phyloP scores from a whole-genome alignment of 30 jellyfish, hydroid and myxozoan species.

The Clytia hemisphaerica region DNA sequence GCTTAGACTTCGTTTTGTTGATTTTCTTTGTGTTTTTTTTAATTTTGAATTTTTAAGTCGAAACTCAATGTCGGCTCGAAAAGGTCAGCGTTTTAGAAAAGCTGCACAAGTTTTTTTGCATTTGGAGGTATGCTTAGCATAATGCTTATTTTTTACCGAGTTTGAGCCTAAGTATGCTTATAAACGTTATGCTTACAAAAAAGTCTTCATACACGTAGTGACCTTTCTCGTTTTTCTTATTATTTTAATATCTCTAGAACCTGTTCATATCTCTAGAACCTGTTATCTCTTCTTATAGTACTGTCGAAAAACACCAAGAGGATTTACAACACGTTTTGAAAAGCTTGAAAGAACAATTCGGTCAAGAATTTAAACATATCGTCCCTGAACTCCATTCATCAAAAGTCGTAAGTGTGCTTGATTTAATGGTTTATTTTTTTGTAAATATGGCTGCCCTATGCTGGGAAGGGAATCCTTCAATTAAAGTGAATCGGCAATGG shows the following conservation, averaged over 20 bases:
- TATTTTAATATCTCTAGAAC: background rate
- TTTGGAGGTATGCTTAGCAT: too few relatives aligned
- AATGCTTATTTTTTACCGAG: too few relatives aligned
- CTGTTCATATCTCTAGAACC: too few relatives aligned
- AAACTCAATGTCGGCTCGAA: background rate
- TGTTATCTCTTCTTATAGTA: background rate
- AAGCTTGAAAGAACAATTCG: conserved; percentile 35
- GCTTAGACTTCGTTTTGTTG: background rate
- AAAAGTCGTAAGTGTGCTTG: conserved; percentile 41
- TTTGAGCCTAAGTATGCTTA: too few relatives aligned
- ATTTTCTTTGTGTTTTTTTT: background rate
- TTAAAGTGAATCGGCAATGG: too few relatives aligned
- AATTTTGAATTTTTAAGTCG: background rate
- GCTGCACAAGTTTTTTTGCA: background rate
- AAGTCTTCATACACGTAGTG: background rate
- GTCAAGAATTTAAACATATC: conserved; percentile 33
- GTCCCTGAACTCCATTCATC: conserved; percentile 62
- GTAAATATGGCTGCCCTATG: background rate
- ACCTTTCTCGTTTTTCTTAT: background rate
- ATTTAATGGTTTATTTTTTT: background rate
- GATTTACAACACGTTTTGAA: conserved; percentile 28
- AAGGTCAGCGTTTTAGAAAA: too few relatives aligned
- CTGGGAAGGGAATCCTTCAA: background rate
- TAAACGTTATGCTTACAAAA: too few relatives aligned
- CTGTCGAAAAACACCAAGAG: conserved; percentile 6